Base-by-base conservation (phyloP, 1,140 invertebrate genomes). In the Babylonia areolata region DNA sequence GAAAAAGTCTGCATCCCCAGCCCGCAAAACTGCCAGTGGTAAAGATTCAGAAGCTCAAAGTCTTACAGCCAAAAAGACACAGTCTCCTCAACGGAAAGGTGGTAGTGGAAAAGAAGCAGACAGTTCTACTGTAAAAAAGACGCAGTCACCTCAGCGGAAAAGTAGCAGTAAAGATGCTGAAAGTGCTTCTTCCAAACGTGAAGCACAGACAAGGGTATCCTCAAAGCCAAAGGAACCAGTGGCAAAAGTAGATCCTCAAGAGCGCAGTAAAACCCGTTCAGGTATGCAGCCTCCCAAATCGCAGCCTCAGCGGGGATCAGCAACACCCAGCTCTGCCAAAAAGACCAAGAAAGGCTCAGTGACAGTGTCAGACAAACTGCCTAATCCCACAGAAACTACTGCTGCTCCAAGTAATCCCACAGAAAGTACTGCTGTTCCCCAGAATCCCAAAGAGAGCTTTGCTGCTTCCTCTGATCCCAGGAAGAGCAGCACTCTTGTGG, bases 101-200 rank as follows among this genome's bases (percentile, higher is more conserved):
- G 39, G 78, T 80, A 54, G 78, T 80, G 15, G 20, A 11, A 58
- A 35, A 31, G 42, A 80, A 80, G 35, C 78, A 28, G 75, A 40
- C 35, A 77, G 37, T 40, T 40, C 37, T 77, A 5, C 75, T 40
- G 28, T 23, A 40, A 39, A 40, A 23, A 77, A 77, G 35, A 77
- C 75, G 9, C 75, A 77, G 37, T 77, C 75, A 5, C 75, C 75
- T 77, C 75, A 77, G 37, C 75, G 75, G 3, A 77, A 28, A 40
- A 40, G 75, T 40, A 28, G 75, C 20, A 15, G 33, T 12, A 77
- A 77, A 28, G 75, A 77, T 23, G 37, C 75, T 20, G 75, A 40
- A 11, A 28, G 37, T 77, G 23, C 15, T 40, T 37, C 28, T 28
- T 39, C 37, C 11, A 77, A 40, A 37, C 75, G 2, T 28, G 37